Conservation (phyloP, 35 echinoderm and acorn worm genomes). For the Anneissia japonica region DNA sequence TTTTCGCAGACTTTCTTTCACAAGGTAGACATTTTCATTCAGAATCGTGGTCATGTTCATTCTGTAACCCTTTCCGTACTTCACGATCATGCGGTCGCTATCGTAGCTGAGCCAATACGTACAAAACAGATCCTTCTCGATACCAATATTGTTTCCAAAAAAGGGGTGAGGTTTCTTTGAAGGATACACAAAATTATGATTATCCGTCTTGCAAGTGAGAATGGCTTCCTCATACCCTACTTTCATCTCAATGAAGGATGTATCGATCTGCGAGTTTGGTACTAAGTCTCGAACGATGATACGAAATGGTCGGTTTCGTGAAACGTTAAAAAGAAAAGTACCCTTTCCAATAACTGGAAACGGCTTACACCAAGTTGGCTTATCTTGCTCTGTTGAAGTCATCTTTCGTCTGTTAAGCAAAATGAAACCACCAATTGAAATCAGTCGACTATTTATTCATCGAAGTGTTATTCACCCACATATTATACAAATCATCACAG, state of each 20-base stretch:
- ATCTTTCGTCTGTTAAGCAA: too few relatives aligned
- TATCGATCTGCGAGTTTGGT: not conserved
- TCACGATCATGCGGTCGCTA: constrained; percentile 25
- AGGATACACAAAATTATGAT: not conserved
- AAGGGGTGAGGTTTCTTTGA: too few relatives aligned
- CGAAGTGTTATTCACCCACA: too few relatives aligned
- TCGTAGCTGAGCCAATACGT: constrained; percentile 51
- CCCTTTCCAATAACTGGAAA: constrained; percentile 44
- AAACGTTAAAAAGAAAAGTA: constrained; percentile 20
- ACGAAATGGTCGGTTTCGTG: not conserved
- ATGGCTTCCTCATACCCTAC: not conserved
- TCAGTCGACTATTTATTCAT: too few relatives aligned
- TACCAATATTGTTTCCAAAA: not conserved
- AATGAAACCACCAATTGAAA: too few relatives aligned
- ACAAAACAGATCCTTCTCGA: not conserved
- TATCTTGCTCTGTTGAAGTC: too few relatives aligned
- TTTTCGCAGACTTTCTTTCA: not conserved
- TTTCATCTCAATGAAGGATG: not conserved
- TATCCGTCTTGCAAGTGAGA: not conserved
- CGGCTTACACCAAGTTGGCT: constrained; percentile 11
- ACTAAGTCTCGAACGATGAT: not conserved
- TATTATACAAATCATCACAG: too few relatives aligned
- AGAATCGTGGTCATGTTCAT: constrained; percentile 39
- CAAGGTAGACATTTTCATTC: not conserved
- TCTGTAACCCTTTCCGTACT: constrained; percentile 44